These are phyloP conservation scores for Tympanoctomys barrerae DNA, from an alignment of 2,797 vertebrate genomes.

Conservation along the genomic window DNA sequence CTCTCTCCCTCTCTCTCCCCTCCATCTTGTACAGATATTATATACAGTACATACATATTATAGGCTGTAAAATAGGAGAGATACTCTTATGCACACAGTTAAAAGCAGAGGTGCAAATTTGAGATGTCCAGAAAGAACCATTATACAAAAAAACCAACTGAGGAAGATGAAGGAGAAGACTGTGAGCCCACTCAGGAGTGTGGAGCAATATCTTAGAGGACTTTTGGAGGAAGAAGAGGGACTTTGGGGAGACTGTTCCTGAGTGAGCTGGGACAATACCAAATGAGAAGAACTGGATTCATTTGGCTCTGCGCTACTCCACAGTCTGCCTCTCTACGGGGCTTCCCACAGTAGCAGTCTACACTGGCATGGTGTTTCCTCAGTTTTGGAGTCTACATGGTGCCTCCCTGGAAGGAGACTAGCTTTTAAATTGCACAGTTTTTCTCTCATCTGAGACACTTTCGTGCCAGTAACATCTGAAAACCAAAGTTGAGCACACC, in stretches of 20 bases:
- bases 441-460: background rate
- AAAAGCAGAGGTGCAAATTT: background rate
- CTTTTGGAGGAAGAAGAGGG: background rate
- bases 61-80: background rate
- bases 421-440: background rate
- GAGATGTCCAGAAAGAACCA: background rate
- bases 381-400: background rate
- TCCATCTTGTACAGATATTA: background rate
- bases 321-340: accelerated
- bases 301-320: background rate
- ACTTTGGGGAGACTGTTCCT: background rate
- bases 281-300: too few relatives aligned
- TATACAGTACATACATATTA: background rate
- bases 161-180: background rate
- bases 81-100: background rate
- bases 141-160: background rate
- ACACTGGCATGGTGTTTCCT: background rate
- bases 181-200: background rate
- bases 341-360: background rate
- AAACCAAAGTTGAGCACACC: background rate
- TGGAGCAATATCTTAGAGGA: background rate
- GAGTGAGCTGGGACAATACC: background rate
- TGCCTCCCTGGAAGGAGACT: background rate
- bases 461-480: background rate
- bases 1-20: background rate